Conservation (phyloP, 2,797 vertebrate species). For the Neosilurus hyrtlii region DNA sequence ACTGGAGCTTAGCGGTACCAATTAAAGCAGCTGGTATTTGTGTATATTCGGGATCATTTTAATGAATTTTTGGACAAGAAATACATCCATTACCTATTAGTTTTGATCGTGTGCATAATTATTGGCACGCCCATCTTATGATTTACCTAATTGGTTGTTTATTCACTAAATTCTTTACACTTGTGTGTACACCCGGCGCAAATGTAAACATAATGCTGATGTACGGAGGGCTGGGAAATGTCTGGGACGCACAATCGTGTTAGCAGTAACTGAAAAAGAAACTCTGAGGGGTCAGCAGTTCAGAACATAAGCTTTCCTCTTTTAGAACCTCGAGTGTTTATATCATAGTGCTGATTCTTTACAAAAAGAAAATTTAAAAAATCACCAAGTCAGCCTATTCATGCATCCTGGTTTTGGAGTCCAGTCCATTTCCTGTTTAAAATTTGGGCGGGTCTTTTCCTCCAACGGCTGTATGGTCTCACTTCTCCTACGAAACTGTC, state of each 20-base stretch:
- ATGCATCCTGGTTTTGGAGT: neutral
- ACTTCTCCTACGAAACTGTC: constrained; percentile 51
- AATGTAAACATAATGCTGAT: neutral
- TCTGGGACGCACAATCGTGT: neutral
- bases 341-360: neutral
- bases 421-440: constrained; percentile 48
- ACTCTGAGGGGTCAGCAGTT: neutral
- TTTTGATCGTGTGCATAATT: neutral
- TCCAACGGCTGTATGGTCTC: constrained; percentile 41
- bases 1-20: neutral
- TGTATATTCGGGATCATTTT: neutral
- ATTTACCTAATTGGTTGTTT: neutral
- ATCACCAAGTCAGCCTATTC: neutral
- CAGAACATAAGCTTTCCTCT: neutral
- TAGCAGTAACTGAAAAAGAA: neutral
- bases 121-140: neutral
- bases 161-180: neutral
- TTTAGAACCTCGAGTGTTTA: neutral
- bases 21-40: neutral
- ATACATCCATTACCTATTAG: neutral
- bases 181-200: neutral
- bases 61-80: neutral
- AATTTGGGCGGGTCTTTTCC: neutral
- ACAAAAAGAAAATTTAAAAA: neutral
- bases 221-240: neutral